Conservation (phyloP, 2,113 vertebrate species). For the Conger conger region DNA sequence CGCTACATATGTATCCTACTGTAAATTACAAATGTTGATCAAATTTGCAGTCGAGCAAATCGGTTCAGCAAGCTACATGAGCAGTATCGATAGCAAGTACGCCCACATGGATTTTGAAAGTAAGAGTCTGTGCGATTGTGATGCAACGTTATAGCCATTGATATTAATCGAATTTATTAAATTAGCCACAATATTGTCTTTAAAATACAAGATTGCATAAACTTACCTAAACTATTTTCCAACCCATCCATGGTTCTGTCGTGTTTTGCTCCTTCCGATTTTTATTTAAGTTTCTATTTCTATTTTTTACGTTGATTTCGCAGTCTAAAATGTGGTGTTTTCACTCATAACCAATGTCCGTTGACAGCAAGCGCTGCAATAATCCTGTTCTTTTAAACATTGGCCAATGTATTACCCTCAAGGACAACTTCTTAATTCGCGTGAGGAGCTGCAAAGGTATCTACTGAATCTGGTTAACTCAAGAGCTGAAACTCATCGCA, state of each 20-base stretch:
- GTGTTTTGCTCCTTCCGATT: background rate
- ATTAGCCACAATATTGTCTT: background rate
- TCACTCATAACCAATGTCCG: background rate
- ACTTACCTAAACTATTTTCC: slow-evolving; percentile 26
- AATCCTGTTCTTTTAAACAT: background rate
- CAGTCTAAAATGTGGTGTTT: background rate
- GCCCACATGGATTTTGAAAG: slow-evolving; percentile 18
- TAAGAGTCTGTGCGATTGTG: background rate
- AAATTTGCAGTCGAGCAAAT: background rate
- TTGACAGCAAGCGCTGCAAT: background rate
- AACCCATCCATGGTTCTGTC: slow-evolving; percentile 18
- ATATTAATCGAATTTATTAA: background rate
- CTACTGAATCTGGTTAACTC: background rate
- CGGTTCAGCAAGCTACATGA: background rate
- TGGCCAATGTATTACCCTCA: background rate
- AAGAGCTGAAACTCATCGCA: background rate
- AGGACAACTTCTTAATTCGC: background rate
- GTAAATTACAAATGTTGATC: background rate
- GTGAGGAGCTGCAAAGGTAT: background rate
- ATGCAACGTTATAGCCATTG: background rate
- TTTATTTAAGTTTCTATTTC: background rate
- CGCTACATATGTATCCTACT: background rate
- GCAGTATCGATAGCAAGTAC: slow-evolving; percentile 8
- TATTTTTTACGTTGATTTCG: background rate
- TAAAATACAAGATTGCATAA: background rate